Conservation (phyloP, 2,113 vertebrate species). For the Passer montanus region DNA sequence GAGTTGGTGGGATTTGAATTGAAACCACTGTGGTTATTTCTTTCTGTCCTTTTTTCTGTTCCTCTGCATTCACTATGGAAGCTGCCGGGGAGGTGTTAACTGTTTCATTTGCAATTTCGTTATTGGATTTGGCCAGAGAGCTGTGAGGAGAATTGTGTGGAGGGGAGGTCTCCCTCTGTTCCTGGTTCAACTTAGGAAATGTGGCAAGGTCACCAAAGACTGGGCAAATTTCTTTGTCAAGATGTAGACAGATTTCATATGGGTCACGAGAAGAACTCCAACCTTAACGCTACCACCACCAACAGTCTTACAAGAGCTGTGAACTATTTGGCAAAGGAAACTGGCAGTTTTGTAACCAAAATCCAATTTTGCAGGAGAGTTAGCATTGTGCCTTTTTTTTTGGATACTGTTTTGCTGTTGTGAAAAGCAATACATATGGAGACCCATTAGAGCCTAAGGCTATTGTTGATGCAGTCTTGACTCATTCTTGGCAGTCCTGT, state of each 20-base stretch:
- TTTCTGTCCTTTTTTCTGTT: background rate
- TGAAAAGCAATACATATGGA: slow-evolving; percentile 60
- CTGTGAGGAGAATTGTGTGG: background rate
- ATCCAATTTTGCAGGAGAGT: background rate
- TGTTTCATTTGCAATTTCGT: background rate
- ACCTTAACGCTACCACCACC: background rate
- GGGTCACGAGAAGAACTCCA: slow-evolving; percentile 1
- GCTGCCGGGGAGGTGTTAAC: background rate
- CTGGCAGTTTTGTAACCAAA: slow-evolving; percentile 46
- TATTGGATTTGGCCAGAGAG: background rate
- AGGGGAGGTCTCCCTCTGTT: background rate
- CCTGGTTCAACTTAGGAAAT: background rate
- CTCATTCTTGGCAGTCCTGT: background rate
- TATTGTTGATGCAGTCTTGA: slow-evolving; percentile 55
- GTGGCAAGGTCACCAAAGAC: background rate
- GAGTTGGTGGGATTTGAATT: background rate
- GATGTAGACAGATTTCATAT: background rate
- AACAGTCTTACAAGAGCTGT: slow-evolving; percentile 15
- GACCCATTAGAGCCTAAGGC: slow-evolving; percentile 36
- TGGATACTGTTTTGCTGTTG: slow-evolving; percentile 30
- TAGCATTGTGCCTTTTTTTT: background rate
- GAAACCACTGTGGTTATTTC: background rate
- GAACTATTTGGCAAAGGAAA: slow-evolving; percentile 51
- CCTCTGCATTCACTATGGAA: background rate
- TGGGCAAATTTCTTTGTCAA: slow-evolving; percentile 13